Base-by-base conservation (phyloP, 2,888 invertebrate genomes). In the Oasisia sp. region DNA sequence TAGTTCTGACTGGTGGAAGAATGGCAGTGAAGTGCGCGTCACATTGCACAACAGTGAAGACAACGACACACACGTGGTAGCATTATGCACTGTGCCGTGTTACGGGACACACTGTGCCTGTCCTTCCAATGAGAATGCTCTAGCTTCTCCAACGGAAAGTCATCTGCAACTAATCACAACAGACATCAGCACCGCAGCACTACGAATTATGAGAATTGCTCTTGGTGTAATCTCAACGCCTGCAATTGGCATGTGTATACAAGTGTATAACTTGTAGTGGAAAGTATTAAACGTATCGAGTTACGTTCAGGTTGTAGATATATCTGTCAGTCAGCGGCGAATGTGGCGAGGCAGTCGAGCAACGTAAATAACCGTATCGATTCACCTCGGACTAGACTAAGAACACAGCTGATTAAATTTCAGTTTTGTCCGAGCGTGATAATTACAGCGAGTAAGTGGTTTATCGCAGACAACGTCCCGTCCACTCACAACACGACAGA, bases 321-420 rank as follows among this genome's bases (percentile, higher is more conserved):
- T n/a, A 19, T 74, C 74, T n/a, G 0, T 74, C 27, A 74, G 74
- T 27, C 74, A 27, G 74, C 27, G 74, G 74, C 74, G 50, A 50
- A 50, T 9, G 50, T 50, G 50, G 12, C 50, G 50, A 50, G 50
- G 50, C 50, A 27, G 19, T 27, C 74, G 19, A n/a, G 19, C 74
- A 74, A 27, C 74, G 74, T 74, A 74, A 74, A 74, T 74, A 74
- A 74, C 74, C 74, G 74, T 74, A 74, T 74, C 74, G 74, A 74
- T 74, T 74, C 74, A 74, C 27, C n/a, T 27, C 74, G 19, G 74
- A 74, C 74, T 27, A 27, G 74, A 50, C 74, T 19, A 27, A 27
- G 74, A 74, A 74, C 74, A 74, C 74, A 74, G 74, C 74, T 74
- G 74, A 74, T 74, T 74, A 74, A 74, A 27, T 74, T 74, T 74